A percentile compares a stretch with the other conserved stretches of the same genome.
Evolutionary conservation across 1,140 invertebrate genomes (phyloP).

Genomic region (Daktulosphaira vitifoliae): DNA sequence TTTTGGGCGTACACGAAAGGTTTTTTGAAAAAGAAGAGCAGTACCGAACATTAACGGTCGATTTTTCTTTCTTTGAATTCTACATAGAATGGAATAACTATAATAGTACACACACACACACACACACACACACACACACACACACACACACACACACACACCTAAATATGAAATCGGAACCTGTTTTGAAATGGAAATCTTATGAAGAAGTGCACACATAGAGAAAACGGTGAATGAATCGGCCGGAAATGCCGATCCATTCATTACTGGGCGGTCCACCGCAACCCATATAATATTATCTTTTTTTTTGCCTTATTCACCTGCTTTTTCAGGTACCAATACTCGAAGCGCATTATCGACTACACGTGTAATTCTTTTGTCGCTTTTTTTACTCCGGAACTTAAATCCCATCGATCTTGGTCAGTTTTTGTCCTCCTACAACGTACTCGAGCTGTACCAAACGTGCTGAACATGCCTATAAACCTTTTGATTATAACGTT

Average conservation of each 20-base stretch:
- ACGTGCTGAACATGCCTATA: too few relatives aligned
- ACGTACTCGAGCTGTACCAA: too few relatives aligned
- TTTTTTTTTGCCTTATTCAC: conserved; percentile 21
- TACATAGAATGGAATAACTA: neutral
- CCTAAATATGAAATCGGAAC: conserved; percentile 25
- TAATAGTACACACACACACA: neutral
- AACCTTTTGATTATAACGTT: too few relatives aligned
- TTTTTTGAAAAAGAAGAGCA: too few relatives aligned
- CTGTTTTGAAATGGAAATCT: conserved; percentile 26
- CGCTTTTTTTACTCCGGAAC: conserved; percentile 18
- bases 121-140: neutral
- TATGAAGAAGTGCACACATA: neutral
- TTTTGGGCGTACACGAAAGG: too few relatives aligned
- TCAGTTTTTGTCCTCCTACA: too few relatives aligned
- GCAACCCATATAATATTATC: conserved; percentile 5
- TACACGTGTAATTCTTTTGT: conserved; percentile 24
- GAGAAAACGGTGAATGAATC: conserved; percentile 19
- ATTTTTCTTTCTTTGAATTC: conserved; percentile 16
- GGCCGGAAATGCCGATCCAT: conserved; percentile 33
- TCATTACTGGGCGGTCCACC: conserved; percentile 31
- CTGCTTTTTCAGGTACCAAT: conserved; percentile 6
- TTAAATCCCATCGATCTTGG: neutral
- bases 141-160: neutral
- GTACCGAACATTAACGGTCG: conserved; percentile 14
- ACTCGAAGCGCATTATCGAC: conserved; percentile 10